Evolutionary conservation across 2,113 vertebrate species (phyloP).

Genomic region (Zosterops pallidus): DNA sequence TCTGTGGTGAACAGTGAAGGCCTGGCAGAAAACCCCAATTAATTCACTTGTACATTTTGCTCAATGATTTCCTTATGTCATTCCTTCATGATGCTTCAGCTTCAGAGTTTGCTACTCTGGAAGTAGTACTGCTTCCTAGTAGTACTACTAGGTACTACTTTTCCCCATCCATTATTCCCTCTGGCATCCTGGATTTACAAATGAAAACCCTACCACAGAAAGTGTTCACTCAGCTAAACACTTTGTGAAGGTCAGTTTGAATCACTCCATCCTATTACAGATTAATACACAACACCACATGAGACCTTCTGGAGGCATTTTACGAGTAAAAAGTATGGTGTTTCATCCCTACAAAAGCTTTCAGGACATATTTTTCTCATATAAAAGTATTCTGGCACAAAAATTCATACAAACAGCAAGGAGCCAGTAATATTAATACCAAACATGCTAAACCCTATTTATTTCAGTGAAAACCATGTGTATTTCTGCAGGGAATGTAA

Average conservation of each 20-base stretch:
- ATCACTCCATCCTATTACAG: background rate
- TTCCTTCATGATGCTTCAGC: background rate
- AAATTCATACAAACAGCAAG: constrained; percentile 53
- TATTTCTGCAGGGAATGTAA: constrained; percentile 43
- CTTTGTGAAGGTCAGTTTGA: background rate
- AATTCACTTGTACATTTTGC: background rate
- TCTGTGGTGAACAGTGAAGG: background rate
- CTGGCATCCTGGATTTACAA: background rate
- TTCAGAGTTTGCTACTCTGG: background rate
- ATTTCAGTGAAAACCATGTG: constrained; percentile 48
- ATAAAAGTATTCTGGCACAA: constrained; percentile 28
- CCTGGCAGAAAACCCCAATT: background rate
- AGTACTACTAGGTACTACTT: background rate
- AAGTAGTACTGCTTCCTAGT: background rate
- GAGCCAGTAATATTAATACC: constrained; percentile 43
- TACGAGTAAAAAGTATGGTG: background rate
- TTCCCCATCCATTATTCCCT: background rate
- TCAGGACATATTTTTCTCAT: constrained; percentile 41
- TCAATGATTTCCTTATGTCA: background rate
- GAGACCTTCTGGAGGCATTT: background rate
- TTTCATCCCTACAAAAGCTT: constrained; percentile 5
- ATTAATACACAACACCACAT: background rate
- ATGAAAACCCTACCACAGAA: background rate
- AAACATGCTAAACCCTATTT: constrained; percentile 38
- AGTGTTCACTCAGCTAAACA: background rate